Conservation (phyloP, 2,797 vertebrate species). For the Morus bassanus region DNA sequence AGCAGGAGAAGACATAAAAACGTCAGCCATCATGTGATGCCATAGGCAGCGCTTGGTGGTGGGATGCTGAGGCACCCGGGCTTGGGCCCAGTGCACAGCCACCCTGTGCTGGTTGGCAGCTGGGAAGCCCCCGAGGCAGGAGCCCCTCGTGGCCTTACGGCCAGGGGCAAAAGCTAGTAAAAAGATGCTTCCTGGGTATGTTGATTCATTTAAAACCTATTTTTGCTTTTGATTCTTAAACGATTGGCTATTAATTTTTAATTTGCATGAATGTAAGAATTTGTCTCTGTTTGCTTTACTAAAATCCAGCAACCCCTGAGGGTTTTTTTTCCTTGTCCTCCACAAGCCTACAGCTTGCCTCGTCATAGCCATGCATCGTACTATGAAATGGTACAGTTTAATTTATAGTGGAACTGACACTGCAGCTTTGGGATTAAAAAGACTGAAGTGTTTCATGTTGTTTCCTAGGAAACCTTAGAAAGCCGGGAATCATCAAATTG, state of each 20-base stretch:
- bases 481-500: neutral
- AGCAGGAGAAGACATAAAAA: neutral
- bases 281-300: neutral
- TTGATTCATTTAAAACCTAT: neutral
- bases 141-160: fast-evolving
- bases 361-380: neutral
- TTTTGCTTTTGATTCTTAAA: neutral
- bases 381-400: neutral
- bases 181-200: neutral
- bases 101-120: neutral
- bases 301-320: neutral
- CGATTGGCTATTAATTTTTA: neutral
- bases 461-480: neutral
- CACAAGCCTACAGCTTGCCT: neutral
- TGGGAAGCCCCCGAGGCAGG: neutral
- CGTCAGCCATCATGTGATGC: neutral
- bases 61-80: neutral
- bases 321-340: neutral
- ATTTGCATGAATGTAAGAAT: neutral
- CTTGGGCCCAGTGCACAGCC: neutral
- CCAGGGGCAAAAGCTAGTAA: neutral
- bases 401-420: neutral
- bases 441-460: neutral
- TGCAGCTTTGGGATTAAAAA: neutral
- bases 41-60: neutral